Percentiles rank a stretch among this genome's conserved stretches.
These are phyloP conservation scores for Hirudo medicinalis DNA, from an alignment of 1,140 invertebrate species.

Conservation along the genomic window DNA sequence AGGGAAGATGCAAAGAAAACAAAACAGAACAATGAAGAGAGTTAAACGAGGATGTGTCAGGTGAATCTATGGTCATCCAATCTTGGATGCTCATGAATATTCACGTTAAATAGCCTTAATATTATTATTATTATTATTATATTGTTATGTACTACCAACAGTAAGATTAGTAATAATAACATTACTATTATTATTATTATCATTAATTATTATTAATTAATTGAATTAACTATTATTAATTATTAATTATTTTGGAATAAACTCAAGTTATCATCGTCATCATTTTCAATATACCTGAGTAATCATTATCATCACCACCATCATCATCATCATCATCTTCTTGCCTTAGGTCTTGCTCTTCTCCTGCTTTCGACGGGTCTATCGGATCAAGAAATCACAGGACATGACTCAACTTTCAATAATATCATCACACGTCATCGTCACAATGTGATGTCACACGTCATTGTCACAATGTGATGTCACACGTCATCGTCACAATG, in stretches of 20 bases:
- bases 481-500: too few relatives aligned
- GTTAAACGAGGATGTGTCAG: not conserved
- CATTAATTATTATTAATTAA: not conserved
- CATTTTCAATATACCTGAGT: not conserved
- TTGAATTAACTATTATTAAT: constrained; percentile 5
- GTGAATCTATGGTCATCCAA: not conserved
- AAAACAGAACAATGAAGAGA: not conserved
- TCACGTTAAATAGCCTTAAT: not conserved
- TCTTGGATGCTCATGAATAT: not conserved
- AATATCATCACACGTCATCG: too few relatives aligned
- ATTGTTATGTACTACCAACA: not conserved
- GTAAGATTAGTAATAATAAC: not conserved
- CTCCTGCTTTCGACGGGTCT: too few relatives aligned
- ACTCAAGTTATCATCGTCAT: not conserved
- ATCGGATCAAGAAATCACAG: too few relatives aligned
- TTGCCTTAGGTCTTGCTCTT: too few relatives aligned
- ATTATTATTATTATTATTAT: constrained; percentile 8
- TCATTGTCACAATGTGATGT: too few relatives aligned
- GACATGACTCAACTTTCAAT: too few relatives aligned
- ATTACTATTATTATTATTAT: constrained; percentile 3
- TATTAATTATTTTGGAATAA: not conserved
- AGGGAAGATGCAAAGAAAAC: not conserved
- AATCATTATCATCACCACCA: constrained; percentile 3
- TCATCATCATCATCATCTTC: constrained; percentile 9
- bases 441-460: too few relatives aligned